Evolutionary conservation across 1,140 invertebrate genomes (phyloP).

Genomic region (Pentalonia nigronervosa): DNA sequence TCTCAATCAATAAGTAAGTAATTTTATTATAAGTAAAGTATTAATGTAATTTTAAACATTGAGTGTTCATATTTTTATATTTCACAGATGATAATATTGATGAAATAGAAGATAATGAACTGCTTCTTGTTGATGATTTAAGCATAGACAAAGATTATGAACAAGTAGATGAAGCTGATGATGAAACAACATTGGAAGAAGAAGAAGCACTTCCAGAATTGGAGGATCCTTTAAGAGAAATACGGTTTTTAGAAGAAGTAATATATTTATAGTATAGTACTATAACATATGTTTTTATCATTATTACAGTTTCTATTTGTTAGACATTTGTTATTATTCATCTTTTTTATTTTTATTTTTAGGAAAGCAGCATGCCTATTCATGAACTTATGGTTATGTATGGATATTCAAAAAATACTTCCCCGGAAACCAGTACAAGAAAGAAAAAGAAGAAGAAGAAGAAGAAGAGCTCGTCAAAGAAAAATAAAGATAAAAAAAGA

Average conservation of each 20-base stretch:
- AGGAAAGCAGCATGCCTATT: conserved; percentile 52
- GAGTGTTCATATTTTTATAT: background rate
- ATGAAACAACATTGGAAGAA: conserved; percentile 57
- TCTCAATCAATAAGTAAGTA: conserved; percentile 24
- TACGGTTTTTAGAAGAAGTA: conserved; percentile 47
- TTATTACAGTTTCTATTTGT: background rate
- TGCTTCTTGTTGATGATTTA: background rate
- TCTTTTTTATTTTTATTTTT: background rate
- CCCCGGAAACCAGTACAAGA: background rate
- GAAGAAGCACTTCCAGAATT: conserved; percentile 55
- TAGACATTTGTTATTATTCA: background rate
- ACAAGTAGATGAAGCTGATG: conserved; percentile 43
- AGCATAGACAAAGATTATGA: conserved; percentile 46
- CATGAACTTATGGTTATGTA: conserved; percentile 52
- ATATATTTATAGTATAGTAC: background rate
- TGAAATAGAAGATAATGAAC: background rate
- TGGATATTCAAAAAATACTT: conserved; percentile 32
- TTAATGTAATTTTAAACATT: background rate
- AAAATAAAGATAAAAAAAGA: conserved; percentile 39
- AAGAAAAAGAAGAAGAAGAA: conserved; percentile 32
- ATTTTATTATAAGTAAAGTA: background rate
- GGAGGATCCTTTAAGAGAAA: conserved; percentile 48
- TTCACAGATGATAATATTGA: background rate
- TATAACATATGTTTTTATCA: too few relatives aligned
- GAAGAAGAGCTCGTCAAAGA: background rate